Evolutionary conservation across 2,888 invertebrate genomes (phyloP).

Genomic region (Melanostoma scalare): DNA sequence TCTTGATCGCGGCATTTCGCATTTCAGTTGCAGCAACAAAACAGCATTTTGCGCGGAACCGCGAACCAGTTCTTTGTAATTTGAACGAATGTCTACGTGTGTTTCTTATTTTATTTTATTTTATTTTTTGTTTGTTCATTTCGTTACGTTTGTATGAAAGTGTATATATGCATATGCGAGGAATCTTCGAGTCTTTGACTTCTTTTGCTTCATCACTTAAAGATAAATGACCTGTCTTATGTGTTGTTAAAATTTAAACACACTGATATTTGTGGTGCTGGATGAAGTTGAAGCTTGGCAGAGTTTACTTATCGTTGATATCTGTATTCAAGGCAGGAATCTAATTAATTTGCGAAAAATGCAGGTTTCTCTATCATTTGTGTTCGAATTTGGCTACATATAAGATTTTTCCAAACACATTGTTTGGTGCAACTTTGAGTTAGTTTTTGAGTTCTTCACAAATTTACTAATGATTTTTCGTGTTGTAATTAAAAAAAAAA

Average conservation of each 20-base stretch:
- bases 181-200: slow-evolving; percentile 58
- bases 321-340: no score
- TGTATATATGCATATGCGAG: slow-evolving; percentile 23
- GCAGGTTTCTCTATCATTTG: no score
- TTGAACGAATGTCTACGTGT: slow-evolving; percentile 59
- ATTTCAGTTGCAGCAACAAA: slow-evolving; percentile 61
- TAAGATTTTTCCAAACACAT: no score
- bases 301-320: no score
- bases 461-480: no score
- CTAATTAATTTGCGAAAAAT: no score
- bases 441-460: no score
- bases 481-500: no score
- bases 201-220: slow-evolving; percentile 63
- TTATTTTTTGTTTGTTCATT: not conserved
- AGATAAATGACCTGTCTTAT: slow-evolving; percentile 72
- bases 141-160: slow-evolving; percentile 2
- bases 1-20: slow-evolving; percentile 54
- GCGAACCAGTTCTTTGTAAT: slow-evolving; percentile 72
- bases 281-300: not conserved
- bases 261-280: slow-evolving; percentile 1
- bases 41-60: slow-evolving; percentile 57
- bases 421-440: no score
- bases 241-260: slow-evolving; percentile 50
- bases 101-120: slow-evolving; percentile 41
- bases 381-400: no score